phyloP scores from a whole-genome alignment of 2,888 invertebrate genomes.

The Neria commutata region DNA sequence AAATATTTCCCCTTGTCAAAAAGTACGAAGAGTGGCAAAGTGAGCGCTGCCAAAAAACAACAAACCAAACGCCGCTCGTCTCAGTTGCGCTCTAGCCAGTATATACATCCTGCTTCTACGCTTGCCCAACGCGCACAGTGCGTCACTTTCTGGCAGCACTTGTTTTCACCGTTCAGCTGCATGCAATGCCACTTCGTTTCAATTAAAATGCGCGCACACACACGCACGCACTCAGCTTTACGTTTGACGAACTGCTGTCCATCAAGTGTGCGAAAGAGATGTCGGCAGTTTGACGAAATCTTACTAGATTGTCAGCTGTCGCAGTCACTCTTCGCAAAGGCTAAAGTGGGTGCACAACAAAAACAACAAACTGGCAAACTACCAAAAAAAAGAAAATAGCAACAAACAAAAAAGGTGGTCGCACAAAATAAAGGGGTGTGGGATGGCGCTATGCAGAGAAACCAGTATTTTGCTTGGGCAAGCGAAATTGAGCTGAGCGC shows the following conservation, averaged over 20 bases:
- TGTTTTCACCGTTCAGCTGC: too few relatives aligned
- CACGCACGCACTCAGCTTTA: constrained; percentile 25
- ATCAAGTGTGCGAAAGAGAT: constrained; percentile 45
- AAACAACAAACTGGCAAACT: constrained; percentile 5
- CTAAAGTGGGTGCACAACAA: neutral
- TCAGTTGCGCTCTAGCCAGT: too few relatives aligned
- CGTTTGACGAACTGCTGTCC: constrained; percentile 58
- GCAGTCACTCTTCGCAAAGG: neutral
- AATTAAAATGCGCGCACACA: constrained; percentile 39
- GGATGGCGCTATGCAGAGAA: neutral
- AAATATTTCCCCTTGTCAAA: too few relatives aligned
- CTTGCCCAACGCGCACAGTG: too few relatives aligned
- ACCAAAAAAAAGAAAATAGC: constrained; percentile 26
- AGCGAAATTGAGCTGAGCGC: too few relatives aligned
- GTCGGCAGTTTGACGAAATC: constrained; percentile 18
- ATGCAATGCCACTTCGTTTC: constrained; percentile 18
- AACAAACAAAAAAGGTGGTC: constrained; percentile 1
- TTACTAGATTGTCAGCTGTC: neutral
- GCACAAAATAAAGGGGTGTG: neutral
- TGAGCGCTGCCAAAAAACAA: too few relatives aligned
- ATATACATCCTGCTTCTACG: too few relatives aligned
- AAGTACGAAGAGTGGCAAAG: too few relatives aligned
- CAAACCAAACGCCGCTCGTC: too few relatives aligned
- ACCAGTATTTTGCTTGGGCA: neutral
- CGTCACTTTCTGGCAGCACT: constrained; percentile 11